These are phyloP conservation scores for Aepyceros melampus DNA, from an alignment of 2,113 vertebrate genomes.

Conservation along the genomic window DNA sequence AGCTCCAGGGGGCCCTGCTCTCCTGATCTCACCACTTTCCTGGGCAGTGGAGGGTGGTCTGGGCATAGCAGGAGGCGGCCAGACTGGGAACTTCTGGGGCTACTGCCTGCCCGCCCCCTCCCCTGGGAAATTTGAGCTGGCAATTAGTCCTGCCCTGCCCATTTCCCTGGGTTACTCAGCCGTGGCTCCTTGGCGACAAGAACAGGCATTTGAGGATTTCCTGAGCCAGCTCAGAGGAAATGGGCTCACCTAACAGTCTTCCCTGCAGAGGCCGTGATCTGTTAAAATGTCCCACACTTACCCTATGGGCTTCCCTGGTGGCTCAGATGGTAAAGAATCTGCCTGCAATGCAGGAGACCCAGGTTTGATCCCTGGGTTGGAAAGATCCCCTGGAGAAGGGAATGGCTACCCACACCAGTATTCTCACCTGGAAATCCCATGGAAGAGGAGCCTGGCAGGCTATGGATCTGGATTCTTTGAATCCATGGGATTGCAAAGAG, in stretches of 20 bases:
- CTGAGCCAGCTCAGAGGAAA: not conserved
- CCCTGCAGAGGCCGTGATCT: not conserved
- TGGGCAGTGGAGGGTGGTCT: not conserved
- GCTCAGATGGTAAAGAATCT: not conserved
- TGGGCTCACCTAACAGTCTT: not conserved
- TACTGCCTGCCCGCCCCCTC: too few species aligned
- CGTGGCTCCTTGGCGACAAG: not conserved
- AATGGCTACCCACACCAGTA: not conserved
- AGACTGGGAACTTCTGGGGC: not conserved
- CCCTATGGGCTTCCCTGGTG: not conserved
- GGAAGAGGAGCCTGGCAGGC: not conserved
- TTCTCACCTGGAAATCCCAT: not conserved
- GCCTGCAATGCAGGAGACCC: not conserved
- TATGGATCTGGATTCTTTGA: not conserved
- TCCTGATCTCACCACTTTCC: not conserved
- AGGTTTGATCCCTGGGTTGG: not conserved
- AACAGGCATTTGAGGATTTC: not conserved
- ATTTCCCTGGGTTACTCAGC: not conserved
- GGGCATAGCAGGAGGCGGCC: not conserved
- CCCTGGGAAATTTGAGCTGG: not conserved
- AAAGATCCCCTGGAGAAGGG: not conserved
- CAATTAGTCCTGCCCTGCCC: not conserved
- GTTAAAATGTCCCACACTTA: not conserved
- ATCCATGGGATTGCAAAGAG: not conserved
- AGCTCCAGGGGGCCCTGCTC: not conserved